Evolutionary conservation across 2,888 invertebrate genomes (phyloP).

Genomic region (Rhyacophila evoluta): DNA sequence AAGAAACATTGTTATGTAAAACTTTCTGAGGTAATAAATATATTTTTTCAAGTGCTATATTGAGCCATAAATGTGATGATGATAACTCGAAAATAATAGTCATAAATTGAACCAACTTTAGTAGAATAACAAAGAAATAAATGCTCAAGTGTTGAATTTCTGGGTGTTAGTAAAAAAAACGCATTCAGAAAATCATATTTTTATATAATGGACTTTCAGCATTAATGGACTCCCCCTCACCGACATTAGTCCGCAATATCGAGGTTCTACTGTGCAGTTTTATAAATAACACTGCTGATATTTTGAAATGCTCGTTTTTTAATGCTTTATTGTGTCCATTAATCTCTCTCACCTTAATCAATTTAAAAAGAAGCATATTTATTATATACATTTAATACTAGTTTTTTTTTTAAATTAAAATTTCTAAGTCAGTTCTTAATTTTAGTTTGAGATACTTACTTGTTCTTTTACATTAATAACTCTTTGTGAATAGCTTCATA

Average conservation of each 20-base stretch:
- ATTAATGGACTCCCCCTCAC: too few species aligned
- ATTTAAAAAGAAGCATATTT: not conserved
- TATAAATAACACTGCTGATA: not conserved
- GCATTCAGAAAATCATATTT: too few species aligned
- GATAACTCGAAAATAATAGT: too few species aligned
- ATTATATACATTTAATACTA: not conserved
- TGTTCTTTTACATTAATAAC: not conserved
- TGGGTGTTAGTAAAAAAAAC: not conserved
- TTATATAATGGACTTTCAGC: too few species aligned
- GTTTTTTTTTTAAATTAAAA: not conserved
- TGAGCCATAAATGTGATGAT: too few species aligned
- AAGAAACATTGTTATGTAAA: too few species aligned
- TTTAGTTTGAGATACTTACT: not conserved
- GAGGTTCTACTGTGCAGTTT: not conserved
- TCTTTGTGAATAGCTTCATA: not conserved
- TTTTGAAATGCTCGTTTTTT: not conserved
- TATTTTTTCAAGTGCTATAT: too few species aligned
- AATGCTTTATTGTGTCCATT: not conserved
- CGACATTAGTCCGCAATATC: not conserved
- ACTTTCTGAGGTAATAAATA: too few species aligned
- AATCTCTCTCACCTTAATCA: not conserved
- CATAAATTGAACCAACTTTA: too few species aligned
- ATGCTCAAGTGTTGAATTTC: too few species aligned
- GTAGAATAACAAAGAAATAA: too few species aligned
- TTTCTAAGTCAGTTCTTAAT: slow-evolving; percentile 17